Conservation (phyloP, 2,113 vertebrate species). For the Clupea harengus region DNA sequence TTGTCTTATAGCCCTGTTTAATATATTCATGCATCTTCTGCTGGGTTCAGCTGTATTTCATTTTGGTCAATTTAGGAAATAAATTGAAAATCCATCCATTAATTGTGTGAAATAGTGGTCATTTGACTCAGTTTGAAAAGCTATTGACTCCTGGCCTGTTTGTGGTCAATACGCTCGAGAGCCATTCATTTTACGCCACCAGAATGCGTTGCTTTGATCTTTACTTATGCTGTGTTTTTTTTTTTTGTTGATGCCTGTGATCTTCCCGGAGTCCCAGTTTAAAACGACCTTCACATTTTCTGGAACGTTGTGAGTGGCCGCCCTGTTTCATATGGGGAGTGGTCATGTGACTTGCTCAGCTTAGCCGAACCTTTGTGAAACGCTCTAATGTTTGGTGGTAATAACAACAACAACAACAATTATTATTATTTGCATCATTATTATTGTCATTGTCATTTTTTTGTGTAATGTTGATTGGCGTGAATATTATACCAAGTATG, state of each 20-base stretch:
- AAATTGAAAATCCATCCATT: conserved; percentile 14
- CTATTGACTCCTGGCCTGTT: not conserved
- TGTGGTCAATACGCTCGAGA: not conserved
- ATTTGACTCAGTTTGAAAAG: not conserved
- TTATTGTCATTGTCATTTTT: not conserved
- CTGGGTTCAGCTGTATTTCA: not conserved
- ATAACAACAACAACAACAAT: not conserved
- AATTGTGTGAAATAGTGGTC: conserved; percentile 10
- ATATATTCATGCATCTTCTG: not conserved
- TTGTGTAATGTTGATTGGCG: not conserved
- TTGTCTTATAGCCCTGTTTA: not conserved
- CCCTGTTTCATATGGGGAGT: conserved; percentile 13
- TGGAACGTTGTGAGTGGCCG: not conserved
- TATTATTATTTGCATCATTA: not conserved
- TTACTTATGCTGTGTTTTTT: not conserved
- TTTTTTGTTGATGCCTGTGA: not conserved
- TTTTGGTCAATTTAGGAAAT: not conserved
- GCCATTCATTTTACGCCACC: not conserved
- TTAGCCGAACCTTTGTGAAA: not conserved
- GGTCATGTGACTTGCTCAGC: not conserved
- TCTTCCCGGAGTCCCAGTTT: conserved; percentile 1
- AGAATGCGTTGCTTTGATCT: not conserved
- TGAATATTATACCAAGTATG: no score
- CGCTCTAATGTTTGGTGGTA: no score
- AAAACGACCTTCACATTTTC: conserved; percentile 1